Percentiles rank a stretch among this genome's conserved stretches.
Conservation (phyloP, 2,888 invertebrate genomes). For the Tanaodytes sp. region DNA sequence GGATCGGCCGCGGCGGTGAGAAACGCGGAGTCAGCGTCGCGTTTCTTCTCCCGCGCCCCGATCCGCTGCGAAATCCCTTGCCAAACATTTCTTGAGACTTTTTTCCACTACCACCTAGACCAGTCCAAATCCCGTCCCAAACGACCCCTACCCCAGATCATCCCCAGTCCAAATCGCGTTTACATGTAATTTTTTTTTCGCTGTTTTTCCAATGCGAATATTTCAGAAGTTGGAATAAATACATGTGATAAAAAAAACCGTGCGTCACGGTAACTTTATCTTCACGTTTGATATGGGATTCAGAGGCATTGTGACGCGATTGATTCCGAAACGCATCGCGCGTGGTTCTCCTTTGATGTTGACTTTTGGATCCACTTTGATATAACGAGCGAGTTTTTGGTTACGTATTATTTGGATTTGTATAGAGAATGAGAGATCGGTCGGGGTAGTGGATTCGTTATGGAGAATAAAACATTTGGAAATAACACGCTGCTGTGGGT, state of each 20-base stretch:
- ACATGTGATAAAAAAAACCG: too few species aligned
- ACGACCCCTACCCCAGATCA: not conserved
- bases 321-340: conserved; percentile 12
- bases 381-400: too few species aligned
- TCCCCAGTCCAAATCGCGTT: not conserved
- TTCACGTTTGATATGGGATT: conserved; percentile 19
- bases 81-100: conserved; percentile 49
- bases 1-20: conserved; percentile 63
- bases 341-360: conserved; percentile 29
- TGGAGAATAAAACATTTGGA: too few species aligned
- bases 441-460: too few species aligned
- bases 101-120: conserved; percentile 36
- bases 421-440: too few species aligned
- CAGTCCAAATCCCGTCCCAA: conserved; percentile 24
- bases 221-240: too few species aligned
- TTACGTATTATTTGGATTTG: too few species aligned
- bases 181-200: not conserved
- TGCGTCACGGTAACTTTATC: conserved; percentile 12
- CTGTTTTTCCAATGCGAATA: not conserved
- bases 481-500: too few species aligned
- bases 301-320: conserved; percentile 14
- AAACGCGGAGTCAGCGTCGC: conserved; percentile 63
- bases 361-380: conserved; percentile 14
- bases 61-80: conserved; percentile 61
- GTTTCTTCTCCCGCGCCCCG: conserved; percentile 57